Evolutionary conservation across 2,888 invertebrate species (phyloP), one percentile per base, ranked within the genome.

Genomic region (Lacanobia wlatinum): DNA sequence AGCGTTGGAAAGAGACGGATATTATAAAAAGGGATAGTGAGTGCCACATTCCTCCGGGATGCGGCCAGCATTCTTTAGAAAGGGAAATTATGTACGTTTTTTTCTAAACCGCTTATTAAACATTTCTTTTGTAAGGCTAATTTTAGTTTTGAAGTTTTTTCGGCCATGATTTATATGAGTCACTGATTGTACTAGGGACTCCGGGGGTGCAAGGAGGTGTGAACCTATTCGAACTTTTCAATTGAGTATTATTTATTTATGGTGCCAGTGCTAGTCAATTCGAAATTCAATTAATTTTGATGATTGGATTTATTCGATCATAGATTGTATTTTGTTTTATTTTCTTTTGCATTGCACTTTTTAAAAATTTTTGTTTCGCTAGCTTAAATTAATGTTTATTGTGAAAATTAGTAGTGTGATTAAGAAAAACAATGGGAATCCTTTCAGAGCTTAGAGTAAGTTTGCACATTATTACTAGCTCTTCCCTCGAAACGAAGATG

Each of bases 31-130:
- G 93, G 90, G 93, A 94, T 84, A 92, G 28, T 28, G 28, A 28
- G 92, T 91, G 86, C 77, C 73, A 90, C 92, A 94, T 94, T 93
- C 94, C 92, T 88, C 68, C 77, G 89, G 92, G 93, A 91, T 89
- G 90, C 87, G 87, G 76, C 83, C 77, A 84, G 85, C 90, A 92
- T 94, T 93, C 93, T 90, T 78, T 84, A 82, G 93, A 94, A 94
- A 95, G 94, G 90, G 92, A 94, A 93, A 91, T 87, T 91, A 87
- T 91, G 90, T 91, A 86, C 87, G 88, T 87, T 90, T 90, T 91
- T 91, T 92, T 91, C 80, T 86, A 89, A 90, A 84, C 87, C 76
- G 80, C 89, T 87, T 90, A 78, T 91, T 88, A 88, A 84, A 83
- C 78, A 89, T 89, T 75, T 82, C 78, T 86, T 84, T 82, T 86